Conservation (phyloP, 2,797 vertebrate genomes). For the Paratrypauchen microcephalus region DNA sequence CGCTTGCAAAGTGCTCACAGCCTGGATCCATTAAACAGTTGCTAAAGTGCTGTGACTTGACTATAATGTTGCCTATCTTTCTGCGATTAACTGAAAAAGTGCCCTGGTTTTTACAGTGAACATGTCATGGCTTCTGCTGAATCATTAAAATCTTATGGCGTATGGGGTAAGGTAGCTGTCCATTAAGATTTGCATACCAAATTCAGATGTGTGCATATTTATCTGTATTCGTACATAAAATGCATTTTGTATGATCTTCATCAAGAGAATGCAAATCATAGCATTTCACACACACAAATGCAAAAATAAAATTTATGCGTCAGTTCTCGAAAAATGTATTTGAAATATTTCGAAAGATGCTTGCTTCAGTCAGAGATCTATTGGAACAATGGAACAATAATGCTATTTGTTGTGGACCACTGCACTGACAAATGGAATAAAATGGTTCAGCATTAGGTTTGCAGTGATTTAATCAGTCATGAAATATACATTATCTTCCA, state of each 20-base stretch:
- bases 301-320: too few species aligned
- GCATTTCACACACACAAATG: too few species aligned
- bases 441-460: not conserved
- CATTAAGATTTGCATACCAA: too few species aligned
- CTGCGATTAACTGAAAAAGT: not conserved
- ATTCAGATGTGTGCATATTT: too few species aligned
- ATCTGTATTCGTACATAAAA: too few species aligned
- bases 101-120: not conserved
- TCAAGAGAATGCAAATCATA: too few species aligned
- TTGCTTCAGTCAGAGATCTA: not conserved
- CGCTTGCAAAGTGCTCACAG: slow-evolving; percentile 3
- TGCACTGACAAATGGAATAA: slow-evolving; percentile 2
- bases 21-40: slow-evolving; percentile 5
- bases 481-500: not conserved
- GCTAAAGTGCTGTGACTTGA: slow-evolving; percentile 9
- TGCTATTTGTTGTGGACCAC: slow-evolving; percentile 2
- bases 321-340: too few species aligned
- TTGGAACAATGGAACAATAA: not conserved
- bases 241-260: too few species aligned
- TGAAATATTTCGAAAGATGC: not conserved
- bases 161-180: not conserved
- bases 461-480: not conserved
- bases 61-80: slow-evolving; percentile 10
- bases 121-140: not conserved
- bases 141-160: not conserved